Percentiles rank a stretch among this genome's conserved stretches.
phyloP scores from a whole-genome alignment of 2,113 vertebrate species.

The Ictidomys tridecemlineatus region DNA sequence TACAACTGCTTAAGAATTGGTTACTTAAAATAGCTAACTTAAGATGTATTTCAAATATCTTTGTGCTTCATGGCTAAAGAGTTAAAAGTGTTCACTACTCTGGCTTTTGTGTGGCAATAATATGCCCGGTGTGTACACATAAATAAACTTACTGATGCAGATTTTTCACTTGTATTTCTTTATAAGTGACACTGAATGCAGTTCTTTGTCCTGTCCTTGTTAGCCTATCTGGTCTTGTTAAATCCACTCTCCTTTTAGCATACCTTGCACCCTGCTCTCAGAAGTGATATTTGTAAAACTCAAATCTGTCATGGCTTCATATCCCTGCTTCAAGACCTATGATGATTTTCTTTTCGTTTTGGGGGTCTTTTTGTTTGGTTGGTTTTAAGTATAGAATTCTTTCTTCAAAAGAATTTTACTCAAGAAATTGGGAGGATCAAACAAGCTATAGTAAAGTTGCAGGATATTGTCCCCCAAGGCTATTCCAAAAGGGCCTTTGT shows the following conservation, averaged over 20 bases:
- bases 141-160: constrained; percentile 71
- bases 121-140: background rate
- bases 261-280: background rate
- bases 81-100: background rate
- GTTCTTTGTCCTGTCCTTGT: background rate
- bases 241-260: background rate
- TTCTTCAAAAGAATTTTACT: constrained; percentile 9
- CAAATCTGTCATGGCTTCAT: background rate
- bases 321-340: background rate
- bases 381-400: background rate
- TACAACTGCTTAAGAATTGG: background rate
- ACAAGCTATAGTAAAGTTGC: background rate
- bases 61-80: constrained; percentile 36
- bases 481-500: background rate
- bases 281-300: background rate
- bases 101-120: constrained; percentile 41
- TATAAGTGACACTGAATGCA: background rate
- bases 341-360: background rate
- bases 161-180: constrained; percentile 57
- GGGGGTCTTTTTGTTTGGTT: background rate
- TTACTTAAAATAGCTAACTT: constrained; percentile 6
- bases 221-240: background rate
- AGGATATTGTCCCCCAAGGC: background rate
- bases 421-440: background rate
- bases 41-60: constrained; percentile 7